Conservation (phyloP, 1,140 invertebrate genomes). For the Scylla paramamosain region DNA sequence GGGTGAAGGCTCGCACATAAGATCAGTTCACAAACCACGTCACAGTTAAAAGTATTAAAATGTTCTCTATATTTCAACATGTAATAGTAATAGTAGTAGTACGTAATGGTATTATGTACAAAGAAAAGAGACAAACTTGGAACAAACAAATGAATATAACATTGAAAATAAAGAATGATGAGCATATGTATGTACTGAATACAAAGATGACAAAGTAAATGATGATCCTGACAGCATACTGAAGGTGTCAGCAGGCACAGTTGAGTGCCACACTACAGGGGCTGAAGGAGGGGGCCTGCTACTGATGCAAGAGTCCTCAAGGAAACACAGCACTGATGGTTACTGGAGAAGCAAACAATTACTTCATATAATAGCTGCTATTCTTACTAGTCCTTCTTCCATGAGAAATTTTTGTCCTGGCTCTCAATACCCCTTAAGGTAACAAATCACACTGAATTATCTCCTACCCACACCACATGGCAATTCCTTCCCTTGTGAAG, state of each 20-base stretch:
- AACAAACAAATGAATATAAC: background rate
- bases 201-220: background rate
- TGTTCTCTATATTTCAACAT: background rate
- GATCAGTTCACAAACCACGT: background rate
- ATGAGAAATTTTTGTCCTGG: background rate
- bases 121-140: background rate
- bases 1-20: background rate
- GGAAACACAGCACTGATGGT: background rate
- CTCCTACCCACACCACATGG: background rate
- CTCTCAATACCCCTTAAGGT: background rate
- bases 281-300: background rate
- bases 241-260: background rate
- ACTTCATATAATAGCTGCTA: slow-evolving; percentile 11
- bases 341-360: background rate
- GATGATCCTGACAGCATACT: background rate
- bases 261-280: background rate
- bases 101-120: background rate
- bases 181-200: background rate
- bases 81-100: background rate
- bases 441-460: slow-evolving; percentile 16
- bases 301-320: background rate
- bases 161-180: background rate
- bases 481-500: background rate
- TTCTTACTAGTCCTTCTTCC: slow-evolving; percentile 10
- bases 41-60: background rate